Base-by-base conservation (phyloP, 2,113 vertebrate genomes). In the Nyctibius bracteatus region DNA sequence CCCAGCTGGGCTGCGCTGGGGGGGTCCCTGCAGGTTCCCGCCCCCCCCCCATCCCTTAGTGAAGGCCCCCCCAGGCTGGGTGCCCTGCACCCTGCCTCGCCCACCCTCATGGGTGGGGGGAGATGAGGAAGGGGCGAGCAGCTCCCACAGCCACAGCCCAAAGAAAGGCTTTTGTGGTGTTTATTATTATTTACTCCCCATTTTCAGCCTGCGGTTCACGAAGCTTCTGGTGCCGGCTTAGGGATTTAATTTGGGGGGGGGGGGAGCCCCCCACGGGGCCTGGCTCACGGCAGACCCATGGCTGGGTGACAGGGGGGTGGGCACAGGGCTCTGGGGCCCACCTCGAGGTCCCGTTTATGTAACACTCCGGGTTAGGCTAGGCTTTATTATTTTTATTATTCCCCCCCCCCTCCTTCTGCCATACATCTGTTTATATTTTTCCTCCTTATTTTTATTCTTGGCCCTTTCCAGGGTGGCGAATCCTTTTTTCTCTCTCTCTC, bases 291-390 rank as follows among this genome's bases (percentile, higher is more conserved):
- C 92, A 78, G 54, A 44, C 68, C 86, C 75, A 14, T 72, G 41
- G 66, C 82, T 43, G 86, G 41, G 41, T 28, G 67, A 27, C 3
- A 12, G 49, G 17, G 41, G 44, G 86, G 57, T 85, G 87, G 65
- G 33, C n/a, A 14, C 46, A 49, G 77, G 73, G 43, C 94, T 81
- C 77, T 12, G 7, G 61, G 91, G 88, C 92, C 82, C 4, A 5
- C 62, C 81, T 73, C 86, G 25, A 91, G 90, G 72, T 96, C 95
- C 97, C 84, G 77, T 98, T 98, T 98, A 98, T 98, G 95, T 98
- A 98, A 98, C 90, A 63, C 65, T 95, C 94, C 92, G 95, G 96
- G 91, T 97, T 97, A 44, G 94, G 67, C 82, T 94, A 67, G 93
- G 81, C 95, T 97, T 97, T 62, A 57, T 82, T 87, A 71, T 91